A percentile compares a stretch with the other conserved stretches of the same genome.
These are phyloP conservation scores for Yponomeuta sedellus DNA, from an alignment of 2,888 invertebrate genomes.

Conservation along the genomic window DNA sequence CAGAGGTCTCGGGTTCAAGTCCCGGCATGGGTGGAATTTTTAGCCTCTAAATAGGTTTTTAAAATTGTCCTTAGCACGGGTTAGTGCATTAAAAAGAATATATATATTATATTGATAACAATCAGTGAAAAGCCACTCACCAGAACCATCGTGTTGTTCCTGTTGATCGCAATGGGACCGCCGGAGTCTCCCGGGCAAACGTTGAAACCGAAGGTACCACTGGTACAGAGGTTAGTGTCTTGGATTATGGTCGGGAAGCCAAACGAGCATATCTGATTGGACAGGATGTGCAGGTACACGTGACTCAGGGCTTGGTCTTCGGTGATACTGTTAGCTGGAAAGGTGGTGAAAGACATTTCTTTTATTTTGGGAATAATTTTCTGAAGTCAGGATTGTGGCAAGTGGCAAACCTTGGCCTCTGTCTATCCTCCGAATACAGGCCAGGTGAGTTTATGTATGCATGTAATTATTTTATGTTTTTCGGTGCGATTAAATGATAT, in stretches of 20 bases:
- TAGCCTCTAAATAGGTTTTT: too few relatives aligned
- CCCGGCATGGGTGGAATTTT: too few relatives aligned
- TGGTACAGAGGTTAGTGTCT: constrained; percentile 46
- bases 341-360: background rate
- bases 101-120: too few relatives aligned
- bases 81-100: too few relatives aligned
- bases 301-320: constrained; percentile 18
- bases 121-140: constrained; percentile 19
- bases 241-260: constrained; percentile 41
- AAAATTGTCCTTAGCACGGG: too few relatives aligned
- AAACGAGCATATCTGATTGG: constrained; percentile 41
- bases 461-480: too few relatives aligned
- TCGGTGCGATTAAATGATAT: too few relatives aligned
- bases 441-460: too few relatives aligned
- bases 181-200: constrained; percentile 52
- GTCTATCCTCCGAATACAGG: too few relatives aligned
- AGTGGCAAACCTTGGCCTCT: too few relatives aligned
- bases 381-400: too few relatives aligned
- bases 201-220: constrained; percentile 38
- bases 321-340: constrained; percentile 12
- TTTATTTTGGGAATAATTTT: background rate
- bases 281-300: constrained; percentile 36
- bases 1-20: too few relatives aligned
- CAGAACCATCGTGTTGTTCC: constrained; percentile 23
- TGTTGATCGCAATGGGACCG: constrained; percentile 31